These are phyloP conservation scores for Penelope pileata DNA, from an alignment of 2,113 vertebrate genomes.

Conservation along the genomic window DNA sequence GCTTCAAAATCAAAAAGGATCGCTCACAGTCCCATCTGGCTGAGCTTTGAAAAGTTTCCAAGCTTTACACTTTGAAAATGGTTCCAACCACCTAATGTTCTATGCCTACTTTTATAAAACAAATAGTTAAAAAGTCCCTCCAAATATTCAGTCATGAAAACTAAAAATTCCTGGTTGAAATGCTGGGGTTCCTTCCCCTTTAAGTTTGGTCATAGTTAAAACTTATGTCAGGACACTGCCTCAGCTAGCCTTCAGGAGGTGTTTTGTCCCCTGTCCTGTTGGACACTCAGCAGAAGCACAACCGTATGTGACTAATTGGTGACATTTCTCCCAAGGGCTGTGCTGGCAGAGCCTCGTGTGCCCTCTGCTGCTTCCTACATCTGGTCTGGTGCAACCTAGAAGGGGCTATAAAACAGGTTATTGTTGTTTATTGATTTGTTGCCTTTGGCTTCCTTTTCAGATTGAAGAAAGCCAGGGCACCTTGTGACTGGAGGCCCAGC, in stretches of 20 bases:
- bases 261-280: neutral
- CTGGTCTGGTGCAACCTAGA: neutral
- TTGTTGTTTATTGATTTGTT: too few relatives aligned
- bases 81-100: neutral
- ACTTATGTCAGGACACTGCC: neutral
- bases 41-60: neutral
- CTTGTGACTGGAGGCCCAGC: neutral
- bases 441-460: neutral
- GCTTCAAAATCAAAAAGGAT: neutral
- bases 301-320: neutral
- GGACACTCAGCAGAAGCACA: neutral
- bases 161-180: neutral
- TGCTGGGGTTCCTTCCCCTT: neutral
- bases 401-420: neutral
- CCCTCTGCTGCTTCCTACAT: neutral
- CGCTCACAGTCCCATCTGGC: neutral
- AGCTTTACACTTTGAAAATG: neutral
- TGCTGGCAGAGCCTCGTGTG: neutral
- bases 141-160: neutral
- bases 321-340: rapidly evolving
- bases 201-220: neutral
- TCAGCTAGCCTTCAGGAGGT: neutral
- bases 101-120: neutral
- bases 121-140: neutral
- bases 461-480: neutral